Evolutionary conservation across 1,140 invertebrate genomes (phyloP), one percentile per base, ranked within the genome.

Genomic region (Probaryconus sp.): DNA sequence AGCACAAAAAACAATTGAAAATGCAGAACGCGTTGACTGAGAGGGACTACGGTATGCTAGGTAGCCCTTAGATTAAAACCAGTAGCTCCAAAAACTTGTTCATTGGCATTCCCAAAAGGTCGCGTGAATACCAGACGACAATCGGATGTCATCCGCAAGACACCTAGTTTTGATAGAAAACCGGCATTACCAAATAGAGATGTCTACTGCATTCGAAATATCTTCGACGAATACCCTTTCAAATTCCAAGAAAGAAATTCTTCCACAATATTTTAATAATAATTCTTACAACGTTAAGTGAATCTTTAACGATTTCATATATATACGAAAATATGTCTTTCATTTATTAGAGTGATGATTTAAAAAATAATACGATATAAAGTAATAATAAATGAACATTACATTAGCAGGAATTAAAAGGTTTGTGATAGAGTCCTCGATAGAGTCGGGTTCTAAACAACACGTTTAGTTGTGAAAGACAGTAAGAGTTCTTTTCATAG

Each of bases 111-210:
- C 65, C 16, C 26, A 11, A 11, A 61, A 61, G 55, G 40, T 28
- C 53, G 56, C 33, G 9, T 13, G 65, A 70, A 70, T 61, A 60
- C 56, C 56, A 60, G 18, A 53, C 33, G 67, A 61, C 56, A 63
- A 63, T 61, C 50, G 30, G 42, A 61, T 47, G 67, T 56, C 67
- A 63, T 5, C 33, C 40, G 35, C 33, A 55, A 55, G 67, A 63
- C 56, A 63, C 50, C 55, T 69, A 69, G 55, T 60, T 69, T 69
- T 47, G 47, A 60, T 60, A 56, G 67, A 53, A 70, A 53, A 60
- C 24, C 50, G 63, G 48, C 64, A 51, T 68, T 28, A 58, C 51
- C 43, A 20, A 43, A 42, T 10, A 35, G 18, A 56, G 14, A 58
- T 47, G 53, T 68, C 37, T 26, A 50, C 45, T 68, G 64, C 43